These are phyloP conservation scores for Coluber constrictor DNA, from an alignment of 2,797 vertebrate species.

Conservation along the genomic window DNA sequence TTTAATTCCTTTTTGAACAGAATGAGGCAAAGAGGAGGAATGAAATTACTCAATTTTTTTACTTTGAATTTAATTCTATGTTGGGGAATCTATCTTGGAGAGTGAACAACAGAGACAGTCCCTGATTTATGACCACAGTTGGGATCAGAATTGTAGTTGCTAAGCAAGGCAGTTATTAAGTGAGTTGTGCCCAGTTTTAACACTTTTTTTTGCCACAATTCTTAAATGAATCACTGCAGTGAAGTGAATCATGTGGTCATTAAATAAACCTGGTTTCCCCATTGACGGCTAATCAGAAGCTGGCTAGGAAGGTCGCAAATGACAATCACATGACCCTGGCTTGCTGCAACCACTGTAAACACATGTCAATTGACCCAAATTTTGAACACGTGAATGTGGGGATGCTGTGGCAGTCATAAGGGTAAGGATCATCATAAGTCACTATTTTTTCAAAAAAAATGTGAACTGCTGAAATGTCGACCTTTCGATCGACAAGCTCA, in stretches of 20 bases:
- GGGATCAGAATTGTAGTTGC: neutral
- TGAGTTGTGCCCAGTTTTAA: neutral
- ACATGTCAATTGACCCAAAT: neutral
- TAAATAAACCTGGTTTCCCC: too few species aligned
- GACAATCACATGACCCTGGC: neutral
- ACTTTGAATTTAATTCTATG: slow-evolving; percentile 55
- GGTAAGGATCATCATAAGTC: neutral
- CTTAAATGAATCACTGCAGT: too few species aligned
- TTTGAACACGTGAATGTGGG: neutral
- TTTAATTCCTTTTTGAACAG: slow-evolving; percentile 37
- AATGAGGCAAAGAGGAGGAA: slow-evolving; percentile 50
- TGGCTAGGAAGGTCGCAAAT: neutral
- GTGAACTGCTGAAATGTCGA: too few species aligned
- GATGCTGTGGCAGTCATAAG: neutral
- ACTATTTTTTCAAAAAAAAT: neutral
- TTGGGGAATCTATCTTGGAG: slow-evolving; percentile 46
- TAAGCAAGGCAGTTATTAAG: neutral
- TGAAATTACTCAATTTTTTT: slow-evolving; percentile 51
- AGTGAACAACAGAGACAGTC: slow-evolving; percentile 34
- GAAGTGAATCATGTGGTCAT: too few species aligned
- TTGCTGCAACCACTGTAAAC: neutral
- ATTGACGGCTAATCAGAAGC: too few species aligned
- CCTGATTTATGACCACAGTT: neutral
- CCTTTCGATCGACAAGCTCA: too few species aligned
- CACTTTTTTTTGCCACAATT: neutral